These are phyloP conservation scores for Pseudomyrmex pallidus DNA, from an alignment of 1,140 invertebrate genomes.

Conservation along the genomic window DNA sequence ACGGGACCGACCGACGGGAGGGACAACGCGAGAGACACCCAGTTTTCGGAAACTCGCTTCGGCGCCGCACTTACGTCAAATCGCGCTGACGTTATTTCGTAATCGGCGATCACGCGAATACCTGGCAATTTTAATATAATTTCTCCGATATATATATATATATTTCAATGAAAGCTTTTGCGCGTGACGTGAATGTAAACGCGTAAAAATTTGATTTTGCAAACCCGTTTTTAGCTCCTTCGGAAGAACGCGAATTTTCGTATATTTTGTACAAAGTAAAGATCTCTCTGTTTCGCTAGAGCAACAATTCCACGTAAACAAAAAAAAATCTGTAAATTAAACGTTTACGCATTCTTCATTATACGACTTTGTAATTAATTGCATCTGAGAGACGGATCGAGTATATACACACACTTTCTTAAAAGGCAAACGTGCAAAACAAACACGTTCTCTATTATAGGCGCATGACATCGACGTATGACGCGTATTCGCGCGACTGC, in stretches of 20 bases:
- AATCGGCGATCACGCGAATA: slow-evolving; percentile 26
- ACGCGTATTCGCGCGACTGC: slow-evolving; percentile 32
- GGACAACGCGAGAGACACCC: slow-evolving; percentile 2
- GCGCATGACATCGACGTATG: slow-evolving; percentile 27
- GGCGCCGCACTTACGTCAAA: slow-evolving; percentile 36
- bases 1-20: slow-evolving; percentile 22
- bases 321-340: too few relatives aligned
- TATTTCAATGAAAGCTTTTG: too few relatives aligned
- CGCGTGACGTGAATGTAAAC: too few relatives aligned
- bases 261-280: too few relatives aligned
- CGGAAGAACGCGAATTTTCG: too few relatives aligned
- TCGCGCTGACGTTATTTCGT: slow-evolving; percentile 34
- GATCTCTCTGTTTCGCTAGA: too few relatives aligned
- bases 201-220: too few relatives aligned
- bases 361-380: background rate
- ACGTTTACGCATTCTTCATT: too few relatives aligned
- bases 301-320: too few relatives aligned
- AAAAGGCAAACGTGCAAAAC: background rate
- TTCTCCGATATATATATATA: too few relatives aligned
- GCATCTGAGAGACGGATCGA: background rate
- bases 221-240: too few relatives aligned
- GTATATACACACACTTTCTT: background rate
- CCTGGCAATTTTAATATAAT: too few relatives aligned
- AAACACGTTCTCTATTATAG: slow-evolving; percentile 26
- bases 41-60: slow-evolving; percentile 36